Conservation (phyloP, 2,797 vertebrate genomes). For the Chelidonichthys spinosus region DNA sequence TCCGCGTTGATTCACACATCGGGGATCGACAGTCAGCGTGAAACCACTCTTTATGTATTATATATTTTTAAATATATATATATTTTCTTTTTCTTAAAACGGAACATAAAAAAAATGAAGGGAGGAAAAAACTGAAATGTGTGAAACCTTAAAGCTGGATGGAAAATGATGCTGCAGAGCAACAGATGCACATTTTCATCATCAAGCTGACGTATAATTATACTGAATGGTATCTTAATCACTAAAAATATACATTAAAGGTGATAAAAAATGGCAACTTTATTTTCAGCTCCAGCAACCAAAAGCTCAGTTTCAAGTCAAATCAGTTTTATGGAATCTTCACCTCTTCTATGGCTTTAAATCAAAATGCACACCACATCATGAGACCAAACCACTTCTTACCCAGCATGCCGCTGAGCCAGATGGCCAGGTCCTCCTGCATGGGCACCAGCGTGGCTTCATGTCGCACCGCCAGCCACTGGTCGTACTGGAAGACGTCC, state of each 20-base stretch:
- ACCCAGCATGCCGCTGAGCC: conserved; percentile 94
- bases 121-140: background rate
- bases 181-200: background rate
- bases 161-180: too few species aligned
- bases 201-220: background rate
- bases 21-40: background rate
- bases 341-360: too few species aligned
- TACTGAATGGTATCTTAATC: background rate
- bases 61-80: too few species aligned
- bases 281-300: too few species aligned
- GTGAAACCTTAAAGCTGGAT: background rate
- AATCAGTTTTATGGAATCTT: too few species aligned
- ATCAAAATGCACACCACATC: too few species aligned
- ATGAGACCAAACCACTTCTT: conserved; percentile 47
- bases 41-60: too few species aligned
- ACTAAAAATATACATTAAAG: background rate
- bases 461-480: conserved; percentile 95
- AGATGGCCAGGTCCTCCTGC: conserved; percentile 97
- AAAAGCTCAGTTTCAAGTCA: too few species aligned
- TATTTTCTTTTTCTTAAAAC: too few species aligned
- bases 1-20: conserved; percentile 17
- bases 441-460: conserved; percentile 94
- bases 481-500: conserved; percentile 94
- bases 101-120: background rate
- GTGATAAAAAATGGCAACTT: background rate